These are phyloP conservation scores for Premnoplex brunnescens DNA, from an alignment of 2,797 vertebrate genomes.

Conservation along the genomic window DNA sequence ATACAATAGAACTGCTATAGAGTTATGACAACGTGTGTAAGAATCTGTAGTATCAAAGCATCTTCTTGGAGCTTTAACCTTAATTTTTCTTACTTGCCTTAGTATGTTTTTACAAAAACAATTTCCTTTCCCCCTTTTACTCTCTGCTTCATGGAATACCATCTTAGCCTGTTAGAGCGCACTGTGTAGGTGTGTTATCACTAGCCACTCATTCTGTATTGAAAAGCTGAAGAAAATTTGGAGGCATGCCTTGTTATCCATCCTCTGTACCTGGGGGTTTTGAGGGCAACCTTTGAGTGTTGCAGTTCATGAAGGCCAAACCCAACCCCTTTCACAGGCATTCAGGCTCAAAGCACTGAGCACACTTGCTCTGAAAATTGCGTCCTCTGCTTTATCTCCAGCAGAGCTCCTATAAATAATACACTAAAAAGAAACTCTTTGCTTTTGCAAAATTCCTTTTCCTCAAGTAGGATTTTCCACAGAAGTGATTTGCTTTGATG, in stretches of 20 bases:
- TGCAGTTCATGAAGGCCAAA: neutral
- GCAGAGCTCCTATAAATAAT: neutral
- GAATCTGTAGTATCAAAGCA: neutral
- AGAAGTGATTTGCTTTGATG: neutral
- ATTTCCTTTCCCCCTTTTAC: neutral
- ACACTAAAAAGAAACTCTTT: neutral
- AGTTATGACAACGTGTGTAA: rapidly evolving
- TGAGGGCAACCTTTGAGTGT: neutral
- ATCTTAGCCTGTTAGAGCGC: neutral
- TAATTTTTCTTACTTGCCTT: neutral
- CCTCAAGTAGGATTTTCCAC: neutral
- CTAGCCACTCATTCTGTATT: neutral
- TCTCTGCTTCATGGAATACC: neutral
- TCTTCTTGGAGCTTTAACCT: neutral
- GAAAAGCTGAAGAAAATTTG: neutral
- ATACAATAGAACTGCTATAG: neutral
- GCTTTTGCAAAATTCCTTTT: neutral
- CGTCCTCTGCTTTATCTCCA: neutral
- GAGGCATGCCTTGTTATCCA: neutral
- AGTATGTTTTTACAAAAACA: neutral
- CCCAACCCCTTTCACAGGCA: neutral
- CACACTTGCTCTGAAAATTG: neutral
- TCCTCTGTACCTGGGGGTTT: neutral
- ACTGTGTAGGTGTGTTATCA: rapidly evolving
- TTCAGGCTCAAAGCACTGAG: neutral